phyloP scores from a whole-genome alignment of 2,113 vertebrate species.

The Chionis minor region DNA sequence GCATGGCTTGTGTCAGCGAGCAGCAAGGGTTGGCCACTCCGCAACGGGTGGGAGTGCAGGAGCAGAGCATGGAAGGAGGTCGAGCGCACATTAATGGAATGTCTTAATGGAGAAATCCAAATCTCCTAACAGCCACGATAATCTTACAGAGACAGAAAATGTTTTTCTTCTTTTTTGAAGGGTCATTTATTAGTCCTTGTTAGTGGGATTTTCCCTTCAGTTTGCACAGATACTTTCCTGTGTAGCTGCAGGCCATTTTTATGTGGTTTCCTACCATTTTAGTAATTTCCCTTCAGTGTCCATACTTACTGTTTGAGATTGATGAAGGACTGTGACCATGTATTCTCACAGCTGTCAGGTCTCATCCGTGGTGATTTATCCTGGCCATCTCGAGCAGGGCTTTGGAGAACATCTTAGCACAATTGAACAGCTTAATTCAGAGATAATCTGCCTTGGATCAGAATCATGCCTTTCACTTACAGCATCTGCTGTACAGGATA shows the following conservation, averaged over 20 bases:
- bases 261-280: neutral
- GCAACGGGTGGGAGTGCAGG: no score
- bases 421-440: neutral
- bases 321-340: neutral
- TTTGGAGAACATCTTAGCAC: neutral
- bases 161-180: neutral
- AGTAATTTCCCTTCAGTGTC: neutral
- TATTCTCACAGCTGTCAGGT: neutral
- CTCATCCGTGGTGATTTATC: constrained; percentile 2
- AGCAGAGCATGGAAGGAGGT: neutral
- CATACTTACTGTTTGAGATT: neutral
- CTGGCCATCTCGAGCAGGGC: neutral
- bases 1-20: rapidly evolving
- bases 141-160: no score
- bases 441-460: neutral
- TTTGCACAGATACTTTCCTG: no score
- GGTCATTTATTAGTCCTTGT: neutral
- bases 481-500: no score
- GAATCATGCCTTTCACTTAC: neutral
- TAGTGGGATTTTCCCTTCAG: neutral
- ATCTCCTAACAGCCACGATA: no score
- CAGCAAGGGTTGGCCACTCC: no score
- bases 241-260: neutral
- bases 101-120: neutral
- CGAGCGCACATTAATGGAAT: neutral